Evolutionary conservation across 2,888 invertebrate genomes (phyloP), one percentile per base, ranked within the genome.

Genomic region (Drosophila meridionalis): DNA sequence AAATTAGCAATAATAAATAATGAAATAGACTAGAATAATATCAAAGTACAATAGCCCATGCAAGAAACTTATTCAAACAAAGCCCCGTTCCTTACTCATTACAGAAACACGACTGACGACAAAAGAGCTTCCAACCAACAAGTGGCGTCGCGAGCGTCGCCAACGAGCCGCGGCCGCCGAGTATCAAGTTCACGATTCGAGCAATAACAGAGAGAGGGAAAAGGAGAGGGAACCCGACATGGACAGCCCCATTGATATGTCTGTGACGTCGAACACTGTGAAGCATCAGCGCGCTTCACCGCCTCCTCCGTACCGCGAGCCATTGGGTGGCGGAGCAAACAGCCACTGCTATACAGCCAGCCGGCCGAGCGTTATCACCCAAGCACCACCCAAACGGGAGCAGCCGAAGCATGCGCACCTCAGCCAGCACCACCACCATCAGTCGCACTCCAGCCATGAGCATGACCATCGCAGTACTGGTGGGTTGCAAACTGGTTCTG

Each of bases 111-210:
- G 93, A 69, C 84, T 93, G 81, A 91, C 92, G 62, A 93, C 94
- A 63, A 96, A 95, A 92, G 96, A 96, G 84, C 93, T 95, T 76
- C 94, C 94, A 69, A 96, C 96, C 8, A 94, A 95, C 62, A 96
- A 96, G 93, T 96, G 96, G 96, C 95, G 96, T 73, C 94, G 96
- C 59, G 96, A 96, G 78, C 94, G 96, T 45, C 94, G 96, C 32
- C 92, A 93, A 62, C 94, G 94, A 2, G 93, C 94, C 6, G 93
- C 94, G 5, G 90, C 91, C 6, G 90, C 86, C 56, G 92, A 92
- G 78, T 93, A 93, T 78, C 92, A 91, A 69, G 83, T 76, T 48
- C 77, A 78, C 28, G 88, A 87, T 52, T 71, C 76, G 8, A 69
- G 52, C 62, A 36, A 34, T 12, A 34, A 50, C 0, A 36, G 74